Conservation (phyloP, 2,113 vertebrate genomes). For the Gavia stellata region DNA sequence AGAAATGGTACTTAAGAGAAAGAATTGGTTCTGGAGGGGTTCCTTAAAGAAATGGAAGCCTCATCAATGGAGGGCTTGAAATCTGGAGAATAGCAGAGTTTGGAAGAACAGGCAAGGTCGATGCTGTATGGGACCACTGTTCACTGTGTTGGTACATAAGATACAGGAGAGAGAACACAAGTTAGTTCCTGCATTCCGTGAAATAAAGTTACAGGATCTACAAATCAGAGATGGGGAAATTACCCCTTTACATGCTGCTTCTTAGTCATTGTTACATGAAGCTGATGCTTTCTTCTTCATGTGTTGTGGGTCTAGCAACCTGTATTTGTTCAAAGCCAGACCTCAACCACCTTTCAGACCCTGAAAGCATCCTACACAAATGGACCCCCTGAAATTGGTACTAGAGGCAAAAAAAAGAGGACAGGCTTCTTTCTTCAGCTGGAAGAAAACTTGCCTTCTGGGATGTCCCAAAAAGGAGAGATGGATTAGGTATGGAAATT, state of each 20-base stretch:
- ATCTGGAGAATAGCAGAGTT: neutral
- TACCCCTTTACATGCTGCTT: neutral
- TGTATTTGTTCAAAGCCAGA: neutral
- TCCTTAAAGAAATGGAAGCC: neutral
- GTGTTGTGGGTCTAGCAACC: neutral
- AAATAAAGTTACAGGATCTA: neutral
- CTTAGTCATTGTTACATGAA: neutral
- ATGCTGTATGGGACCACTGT: neutral
- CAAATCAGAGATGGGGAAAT: neutral
- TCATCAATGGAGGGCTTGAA: neutral
- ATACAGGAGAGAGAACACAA: neutral
- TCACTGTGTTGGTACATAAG: neutral
- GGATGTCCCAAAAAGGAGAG: neutral
- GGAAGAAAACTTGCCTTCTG: neutral
- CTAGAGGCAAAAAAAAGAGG: neutral
- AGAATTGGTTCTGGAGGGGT: neutral
- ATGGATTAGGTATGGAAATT: neutral
- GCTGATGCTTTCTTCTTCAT: neutral
- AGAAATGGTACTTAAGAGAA: neutral
- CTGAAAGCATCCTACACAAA: neutral
- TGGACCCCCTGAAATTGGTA: neutral
- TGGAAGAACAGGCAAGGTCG: neutral
- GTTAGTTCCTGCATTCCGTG: accelerated
- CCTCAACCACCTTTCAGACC: neutral
- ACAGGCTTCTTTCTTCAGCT: neutral